Conservation (phyloP, 2,113 vertebrate species). For the Hyaena hyaena region DNA sequence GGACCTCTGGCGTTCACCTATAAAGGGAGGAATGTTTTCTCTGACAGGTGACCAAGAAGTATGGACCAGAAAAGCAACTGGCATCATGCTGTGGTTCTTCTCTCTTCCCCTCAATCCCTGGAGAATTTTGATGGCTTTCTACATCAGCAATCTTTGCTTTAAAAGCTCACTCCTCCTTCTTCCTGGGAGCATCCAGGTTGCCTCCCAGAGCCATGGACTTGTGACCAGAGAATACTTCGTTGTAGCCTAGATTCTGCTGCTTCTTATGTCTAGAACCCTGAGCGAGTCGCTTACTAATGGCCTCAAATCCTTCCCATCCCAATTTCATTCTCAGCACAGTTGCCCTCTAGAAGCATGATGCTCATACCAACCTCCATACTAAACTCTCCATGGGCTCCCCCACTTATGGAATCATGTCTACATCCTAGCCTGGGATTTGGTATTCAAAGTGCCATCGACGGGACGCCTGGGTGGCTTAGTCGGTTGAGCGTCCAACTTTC, state of each 20-base stretch:
- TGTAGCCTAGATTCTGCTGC: background rate
- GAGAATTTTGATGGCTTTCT: background rate
- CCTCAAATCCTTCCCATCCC: background rate
- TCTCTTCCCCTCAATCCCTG: background rate
- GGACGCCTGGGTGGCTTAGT: too few species aligned
- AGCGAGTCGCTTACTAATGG: background rate
- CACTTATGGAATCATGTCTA: background rate
- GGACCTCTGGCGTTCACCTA: constrained; percentile 73
- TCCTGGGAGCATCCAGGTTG: background rate
- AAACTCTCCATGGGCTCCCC: background rate
- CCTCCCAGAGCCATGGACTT: background rate
- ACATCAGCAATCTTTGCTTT: background rate
- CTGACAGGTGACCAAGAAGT: background rate
- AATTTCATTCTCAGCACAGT: background rate
- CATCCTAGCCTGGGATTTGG: background rate
- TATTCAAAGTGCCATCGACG: background rate
- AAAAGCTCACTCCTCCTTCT: background rate
- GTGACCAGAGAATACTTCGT: background rate
- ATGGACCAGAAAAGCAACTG: background rate
- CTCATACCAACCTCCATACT: background rate
- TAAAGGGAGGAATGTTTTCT: background rate
- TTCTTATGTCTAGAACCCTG: background rate
- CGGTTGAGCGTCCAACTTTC: too few species aligned
- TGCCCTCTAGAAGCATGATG: background rate
- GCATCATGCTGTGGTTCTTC: background rate